A percentile compares a stretch with the other conserved stretches of the same genome.
phyloP scores from a whole-genome alignment of 2,113 vertebrate genomes.

The Otis tarda region DNA sequence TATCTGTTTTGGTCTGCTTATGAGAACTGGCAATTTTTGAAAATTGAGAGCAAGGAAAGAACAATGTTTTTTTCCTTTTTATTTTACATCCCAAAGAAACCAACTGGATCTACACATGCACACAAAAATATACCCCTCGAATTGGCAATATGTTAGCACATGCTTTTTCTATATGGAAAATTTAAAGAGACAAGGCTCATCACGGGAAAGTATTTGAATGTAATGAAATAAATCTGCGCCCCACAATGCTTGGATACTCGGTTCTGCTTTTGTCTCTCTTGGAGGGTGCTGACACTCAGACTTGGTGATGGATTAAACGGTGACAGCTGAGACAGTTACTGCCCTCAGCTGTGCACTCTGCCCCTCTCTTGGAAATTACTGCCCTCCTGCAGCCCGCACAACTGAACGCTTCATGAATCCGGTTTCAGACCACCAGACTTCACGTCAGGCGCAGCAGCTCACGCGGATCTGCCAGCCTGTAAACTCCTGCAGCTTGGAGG shows the following conservation, averaged over 20 bases:
- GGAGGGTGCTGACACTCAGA: conserved; percentile 18
- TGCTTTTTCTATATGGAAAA: conserved; percentile 37
- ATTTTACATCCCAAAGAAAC: neutral
- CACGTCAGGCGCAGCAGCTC: neutral
- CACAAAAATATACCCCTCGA: neutral
- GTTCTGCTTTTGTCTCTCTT: conserved; percentile 44
- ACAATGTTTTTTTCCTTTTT: conserved; percentile 10
- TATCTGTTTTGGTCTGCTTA: conserved; percentile 56
- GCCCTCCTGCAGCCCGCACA: conserved; percentile 6
- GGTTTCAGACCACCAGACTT: conserved; percentile 18
- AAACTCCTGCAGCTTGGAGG: neutral
- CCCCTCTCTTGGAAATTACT: conserved; percentile 41
- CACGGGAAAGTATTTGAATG: neutral
- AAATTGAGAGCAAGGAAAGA: conserved; percentile 29
- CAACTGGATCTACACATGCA: neutral
- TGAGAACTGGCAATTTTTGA: conserved; percentile 17
- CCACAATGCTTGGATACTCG: neutral
- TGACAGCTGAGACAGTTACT: conserved; percentile 47
- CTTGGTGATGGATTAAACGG: neutral
- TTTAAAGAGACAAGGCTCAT: conserved; percentile 33
- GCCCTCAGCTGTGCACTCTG: neutral
- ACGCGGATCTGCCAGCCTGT: neutral
- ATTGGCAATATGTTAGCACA: neutral
- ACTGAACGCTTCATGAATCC: neutral
- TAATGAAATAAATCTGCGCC: conserved; percentile 56